phyloP scores from a whole-genome alignment of 1,140 invertebrate species.

The Formica selysi region DNA sequence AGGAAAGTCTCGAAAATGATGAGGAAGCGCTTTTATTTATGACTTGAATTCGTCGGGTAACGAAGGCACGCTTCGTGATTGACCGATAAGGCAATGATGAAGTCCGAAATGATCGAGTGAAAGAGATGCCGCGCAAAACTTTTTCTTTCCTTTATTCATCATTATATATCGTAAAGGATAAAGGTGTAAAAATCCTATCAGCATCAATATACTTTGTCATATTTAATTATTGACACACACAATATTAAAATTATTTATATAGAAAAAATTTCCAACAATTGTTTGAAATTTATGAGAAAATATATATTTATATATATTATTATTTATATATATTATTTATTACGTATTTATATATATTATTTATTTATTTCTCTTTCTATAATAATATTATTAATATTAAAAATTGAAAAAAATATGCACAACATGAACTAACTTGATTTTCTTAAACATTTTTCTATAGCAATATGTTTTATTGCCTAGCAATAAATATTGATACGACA shows the following conservation, averaged over 20 bases:
- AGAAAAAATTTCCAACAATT: not conserved
- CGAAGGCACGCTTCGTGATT: slow-evolving; percentile 67
- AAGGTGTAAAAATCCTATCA: not conserved
- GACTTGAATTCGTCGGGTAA: slow-evolving; percentile 61
- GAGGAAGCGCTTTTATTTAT: slow-evolving; percentile 71
- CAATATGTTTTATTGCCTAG: not conserved
- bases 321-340: too few relatives aligned
- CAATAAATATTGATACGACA: too few relatives aligned
- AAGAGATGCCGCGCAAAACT: slow-evolving; percentile 7
- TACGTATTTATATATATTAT: not conserved
- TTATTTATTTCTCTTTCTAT: too few relatives aligned
- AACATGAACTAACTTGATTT: not conserved
- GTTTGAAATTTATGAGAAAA: not conserved
- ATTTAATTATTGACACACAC: not conserved
- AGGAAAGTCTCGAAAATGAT: slow-evolving; percentile 81
- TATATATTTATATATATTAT: not conserved
- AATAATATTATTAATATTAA: slow-evolving; percentile 5
- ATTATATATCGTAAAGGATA: slow-evolving; percentile 1
- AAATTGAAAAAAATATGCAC: not conserved
- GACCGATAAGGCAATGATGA: slow-evolving; percentile 67
- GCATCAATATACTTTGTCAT: not conserved
- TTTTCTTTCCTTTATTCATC: slow-evolving; percentile 27
- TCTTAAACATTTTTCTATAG: not conserved
- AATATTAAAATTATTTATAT: not conserved
- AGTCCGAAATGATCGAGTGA: slow-evolving; percentile 55